phyloP scores from a whole-genome alignment of 2,797 vertebrate genomes.

The Takifugu ocellatus region DNA sequence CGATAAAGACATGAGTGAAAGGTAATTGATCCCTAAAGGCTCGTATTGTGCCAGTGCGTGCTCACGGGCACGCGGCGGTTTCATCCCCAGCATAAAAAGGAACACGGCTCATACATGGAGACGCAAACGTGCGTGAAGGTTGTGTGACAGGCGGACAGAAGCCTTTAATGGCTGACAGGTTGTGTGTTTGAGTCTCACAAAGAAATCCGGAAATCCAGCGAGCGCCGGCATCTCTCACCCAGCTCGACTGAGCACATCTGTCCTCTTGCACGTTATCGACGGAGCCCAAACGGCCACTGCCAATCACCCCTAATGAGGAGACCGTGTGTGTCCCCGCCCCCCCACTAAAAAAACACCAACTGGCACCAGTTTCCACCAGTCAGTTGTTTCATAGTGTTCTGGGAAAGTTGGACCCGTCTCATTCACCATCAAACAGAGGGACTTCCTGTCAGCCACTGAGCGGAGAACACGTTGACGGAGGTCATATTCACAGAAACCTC shows the following conservation, averaged over 20 bases:
- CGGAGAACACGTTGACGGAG: not conserved
- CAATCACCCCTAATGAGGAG: slow-evolving; percentile 56
- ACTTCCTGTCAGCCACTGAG: too few relatives aligned
- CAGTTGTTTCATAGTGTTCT: too few relatives aligned
- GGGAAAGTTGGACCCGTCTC: too few relatives aligned
- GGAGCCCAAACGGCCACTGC: slow-evolving; percentile 60
- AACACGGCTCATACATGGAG: too few relatives aligned
- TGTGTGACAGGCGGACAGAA: too few relatives aligned
- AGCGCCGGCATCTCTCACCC: slow-evolving; percentile 37
- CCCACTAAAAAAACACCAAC: not conserved
- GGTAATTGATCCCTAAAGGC: slow-evolving; percentile 65
- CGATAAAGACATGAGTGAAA: slow-evolving; percentile 59
- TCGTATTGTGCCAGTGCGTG: slow-evolving; percentile 45
- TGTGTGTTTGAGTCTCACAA: not conserved
- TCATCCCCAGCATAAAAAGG: not conserved
- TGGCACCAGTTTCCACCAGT: not conserved
- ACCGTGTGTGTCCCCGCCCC: slow-evolving; percentile 26
- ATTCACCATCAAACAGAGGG: too few relatives aligned
- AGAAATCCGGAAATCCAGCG: not conserved
- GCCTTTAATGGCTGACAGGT: too few relatives aligned
- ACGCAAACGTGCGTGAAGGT: not conserved
- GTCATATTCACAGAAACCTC: slow-evolving; percentile 2
- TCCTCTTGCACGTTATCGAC: slow-evolving; percentile 64
- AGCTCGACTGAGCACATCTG: slow-evolving; percentile 60
- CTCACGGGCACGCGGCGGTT: not conserved